Base-by-base conservation (phyloP, 2,797 vertebrate species). In the Chelon labrosus region DNA sequence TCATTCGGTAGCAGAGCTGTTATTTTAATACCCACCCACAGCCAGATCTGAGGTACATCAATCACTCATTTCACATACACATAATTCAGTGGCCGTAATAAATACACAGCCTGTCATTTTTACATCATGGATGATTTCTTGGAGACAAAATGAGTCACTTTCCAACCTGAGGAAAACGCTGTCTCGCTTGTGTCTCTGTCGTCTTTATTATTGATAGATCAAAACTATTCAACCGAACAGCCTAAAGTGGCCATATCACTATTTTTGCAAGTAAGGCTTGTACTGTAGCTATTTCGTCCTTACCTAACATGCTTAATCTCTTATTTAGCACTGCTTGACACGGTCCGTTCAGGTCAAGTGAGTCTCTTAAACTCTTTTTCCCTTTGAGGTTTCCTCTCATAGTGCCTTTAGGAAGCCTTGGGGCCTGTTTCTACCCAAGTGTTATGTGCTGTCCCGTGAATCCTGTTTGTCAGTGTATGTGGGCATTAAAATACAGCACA, bases 21-120 rank as follows among this genome's bases (percentile, higher is more conserved):
- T 67, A 56, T 84, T 78, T 67, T 55, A 78, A 81, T 68, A 59
- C 63, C 70, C 75, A 50, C 67, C 65, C 25, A 60, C 49, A 77
- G 56, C 56, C 12, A 13, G 20, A 50, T 61, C 39, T 51, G 22
- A 57, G 51, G 57, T 49, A 58, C 44, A 79, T 85, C 80, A 68
- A 57, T 86, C 84, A 83, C 52, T 77, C 55, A 79, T 62, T 39
- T 56, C 65, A 59, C 70, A 65, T 14, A 37, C 22, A 61, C 58
- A 72, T 63, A 51, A 77, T 75, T 19, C 22, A 41, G 38, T 59
- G 39, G 57, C 41, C 54, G 9, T 13, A 67, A 71, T 16, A 54
- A 61, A 77, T 4, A 42, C 35, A 11, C 54, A 16, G 65, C 27
- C 13, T 59, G 61, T 61, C 58, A 38, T 6, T 58, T 49, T 39